Base-by-base conservation (phyloP, 35 echinoderm and acorn worm genomes). In the Ophiothrix spiculata region DNA sequence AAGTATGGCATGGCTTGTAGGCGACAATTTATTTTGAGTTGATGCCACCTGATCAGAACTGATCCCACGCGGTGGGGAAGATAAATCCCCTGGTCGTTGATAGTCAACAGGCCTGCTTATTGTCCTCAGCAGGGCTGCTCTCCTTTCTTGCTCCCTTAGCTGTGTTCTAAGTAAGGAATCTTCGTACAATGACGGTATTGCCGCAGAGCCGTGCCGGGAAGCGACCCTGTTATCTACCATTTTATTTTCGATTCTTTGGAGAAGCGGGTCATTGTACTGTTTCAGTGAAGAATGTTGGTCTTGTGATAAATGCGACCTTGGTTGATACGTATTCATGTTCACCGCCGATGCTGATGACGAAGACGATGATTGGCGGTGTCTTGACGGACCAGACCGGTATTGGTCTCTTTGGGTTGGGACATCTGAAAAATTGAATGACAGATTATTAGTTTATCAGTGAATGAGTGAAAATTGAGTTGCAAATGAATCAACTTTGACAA, bases 1-100 rank as follows among this genome's bases (percentile, higher is more conserved):
- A 10, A 95, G 75, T 33, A 95, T 91, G 77, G 88, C 93, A 34
- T 40, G 69, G 69, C 93, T 91, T 4, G 92, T 83, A 39, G 79
- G 73, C 40, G 37, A 60, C 35, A 39, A 32, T 25, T 69, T 69
- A 25, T 69, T 15, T 4, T 15, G 1, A 4, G 25, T 25, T 15
- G 17, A 28, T 25, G 60, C 10, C 25, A 54, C 6, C 60, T 69
- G 60, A 4, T 69, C 60, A 54, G 8, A 21, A 54, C 21, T 54
- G 8, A 21, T 11, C 23, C 10, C 60, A 69, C 25, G 60, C 29
- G 60, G 60, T 15, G 60, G 56, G 79, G 33, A 56, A 41, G 32
- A 33, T 12, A 36, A 63, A 81, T 31, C 86, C 79, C 32, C 39
- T 35, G 19, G 69, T 79, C 56, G 17, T 81, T 31, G 75, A 39